Evolutionary conservation across 2,888 invertebrate species (phyloP), one percentile per base, ranked within the genome.

Genomic region (Mesorhabditis sp.): DNA sequence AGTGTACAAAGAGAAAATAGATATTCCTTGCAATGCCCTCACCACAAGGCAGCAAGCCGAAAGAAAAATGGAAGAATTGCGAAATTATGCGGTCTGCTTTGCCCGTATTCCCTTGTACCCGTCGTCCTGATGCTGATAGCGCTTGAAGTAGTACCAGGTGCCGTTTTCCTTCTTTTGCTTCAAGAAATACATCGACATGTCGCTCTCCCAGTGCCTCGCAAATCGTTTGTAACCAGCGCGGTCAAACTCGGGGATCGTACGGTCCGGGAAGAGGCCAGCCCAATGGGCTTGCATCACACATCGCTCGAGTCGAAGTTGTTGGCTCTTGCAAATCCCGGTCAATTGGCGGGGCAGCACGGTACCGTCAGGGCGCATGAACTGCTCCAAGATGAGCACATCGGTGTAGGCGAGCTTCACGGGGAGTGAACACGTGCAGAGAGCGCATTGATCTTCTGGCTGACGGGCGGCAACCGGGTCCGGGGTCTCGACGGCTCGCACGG

Each of bases 211-310:
- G 72, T 83, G 81, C 63, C 77, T 70, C 28, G 69, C 70, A 58
- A 84, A 84, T 45, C 83, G 75, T 67, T 83, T 82, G 71, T 83
- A 84, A 10, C 84, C 84, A 13, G 80, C 76, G 62, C 82, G 76
- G 66, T 84, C 84, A 64, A 82, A 79, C 44, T 81, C 80, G 4
- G 77, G 76, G 42, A 81, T 76, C 4, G 79, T 84, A 62, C 78
- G 75, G 58, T 84, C 81, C 90, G 91, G 83, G 67, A 84, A 84
- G 13, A 84, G 74, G 1, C 84, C 84, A 6, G 82, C 75, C 84
- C 84, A 84, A 68, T 82, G 82, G 5, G 84, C 84, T 67, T 84
- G 82, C 82, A 84, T 84, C 15, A 84, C 84, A 70, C 84, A 84
- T 69, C 84, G 72, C 67, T 84, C 84, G 44, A 84, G 41, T 62